Base-by-base conservation (phyloP, 1,140 invertebrate species). In the Cardiocondyla obscurior region DNA sequence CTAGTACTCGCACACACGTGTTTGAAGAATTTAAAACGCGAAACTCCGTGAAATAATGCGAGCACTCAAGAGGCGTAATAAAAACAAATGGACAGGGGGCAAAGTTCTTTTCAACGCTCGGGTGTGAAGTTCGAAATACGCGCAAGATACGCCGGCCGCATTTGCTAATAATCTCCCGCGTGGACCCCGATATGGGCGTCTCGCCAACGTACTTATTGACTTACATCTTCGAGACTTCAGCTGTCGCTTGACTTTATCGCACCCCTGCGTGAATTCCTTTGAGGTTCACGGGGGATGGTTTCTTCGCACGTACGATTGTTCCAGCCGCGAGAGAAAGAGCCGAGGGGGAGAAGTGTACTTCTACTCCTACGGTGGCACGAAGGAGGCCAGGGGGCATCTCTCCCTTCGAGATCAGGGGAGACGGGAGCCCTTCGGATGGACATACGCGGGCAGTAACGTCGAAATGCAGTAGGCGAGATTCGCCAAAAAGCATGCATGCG, bases 181-280 rank as follows among this genome's bases (percentile, higher is more conserved):
- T 39, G 22, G 16, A 53, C 4, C 69, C 69, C 30, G 33, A 65
- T 60, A 39, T 22, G 33, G 36, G 60, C 73, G 28, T 46, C n/a
- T 19, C 30, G 44, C 76, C 88, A 91, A 92, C 90, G 92, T 91
- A 92, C 89, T 91, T 92, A 92, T 92, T 93, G 92, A 93, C 92
- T 93, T 92, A 90, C 92, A 90, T 90, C 86, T 86, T 89, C 85
- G 76, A 86, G 79, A 85, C 79, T 79, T 93, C 92, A 93, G 92
- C 92, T 93, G 92, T 93, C 92, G 90, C 81, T 89, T 88, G 89
- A 90, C 89, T 91, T 92, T 89, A 91, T 92, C 90, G 90, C 82
- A 88, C 87, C 90, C 88, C 88, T 89, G 72, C 82, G 82, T 85
- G 81, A 84, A 69, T 85, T 89, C 84, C 85, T 89, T 88, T 89